A percentile compares a stretch with the other conserved stretches of the same genome.
Evolutionary conservation across 2,888 invertebrate genomes (phyloP).

Genomic region (Sesia bembeciformis): DNA sequence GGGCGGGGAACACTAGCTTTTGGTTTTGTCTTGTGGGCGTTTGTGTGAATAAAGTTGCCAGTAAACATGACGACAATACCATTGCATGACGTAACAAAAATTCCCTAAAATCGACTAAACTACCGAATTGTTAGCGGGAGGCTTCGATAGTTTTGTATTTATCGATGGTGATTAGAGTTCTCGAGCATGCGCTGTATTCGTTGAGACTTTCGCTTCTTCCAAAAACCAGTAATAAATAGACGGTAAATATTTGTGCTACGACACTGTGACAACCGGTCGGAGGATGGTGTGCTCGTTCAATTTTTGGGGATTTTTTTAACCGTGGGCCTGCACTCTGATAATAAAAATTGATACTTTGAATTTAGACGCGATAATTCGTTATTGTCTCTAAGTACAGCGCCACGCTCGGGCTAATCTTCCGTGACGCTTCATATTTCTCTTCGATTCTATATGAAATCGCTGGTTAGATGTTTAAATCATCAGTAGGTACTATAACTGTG

Average conservation of each 20-base stretch:
- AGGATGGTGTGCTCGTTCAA: conserved; percentile 63
- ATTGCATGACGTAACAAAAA: conserved; percentile 41
- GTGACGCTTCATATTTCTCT: conserved; percentile 9
- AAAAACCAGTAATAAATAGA: conserved; percentile 17
- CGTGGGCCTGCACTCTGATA: conserved; percentile 32
- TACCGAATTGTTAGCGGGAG: conserved; percentile 25
- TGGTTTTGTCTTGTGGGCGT: conserved; percentile 61
- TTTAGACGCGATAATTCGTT: background rate
- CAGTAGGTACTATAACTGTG: too few relatives aligned
- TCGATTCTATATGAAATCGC: too few relatives aligned
- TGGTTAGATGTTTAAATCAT: too few relatives aligned
- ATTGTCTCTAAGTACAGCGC: conserved; percentile 31
- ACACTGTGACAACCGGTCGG: conserved; percentile 61
- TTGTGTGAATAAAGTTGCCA: conserved; percentile 30
- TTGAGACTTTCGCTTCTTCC: conserved; percentile 67
- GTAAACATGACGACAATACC: conserved; percentile 15
- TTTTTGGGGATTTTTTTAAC: conserved; percentile 26
- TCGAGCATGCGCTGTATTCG: conserved; percentile 71
- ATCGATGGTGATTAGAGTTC: conserved; percentile 54
- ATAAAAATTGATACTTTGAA: background rate
- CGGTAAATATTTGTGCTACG: conserved; percentile 28
- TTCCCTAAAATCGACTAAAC: conserved; percentile 36
- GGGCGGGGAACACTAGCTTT: conserved; percentile 60
- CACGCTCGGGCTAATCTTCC: conserved; percentile 22
- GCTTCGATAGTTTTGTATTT: conserved; percentile 39